Evolutionary conservation across 1,140 invertebrate species (phyloP).

Genomic region (Wasmannia auropunctata): DNA sequence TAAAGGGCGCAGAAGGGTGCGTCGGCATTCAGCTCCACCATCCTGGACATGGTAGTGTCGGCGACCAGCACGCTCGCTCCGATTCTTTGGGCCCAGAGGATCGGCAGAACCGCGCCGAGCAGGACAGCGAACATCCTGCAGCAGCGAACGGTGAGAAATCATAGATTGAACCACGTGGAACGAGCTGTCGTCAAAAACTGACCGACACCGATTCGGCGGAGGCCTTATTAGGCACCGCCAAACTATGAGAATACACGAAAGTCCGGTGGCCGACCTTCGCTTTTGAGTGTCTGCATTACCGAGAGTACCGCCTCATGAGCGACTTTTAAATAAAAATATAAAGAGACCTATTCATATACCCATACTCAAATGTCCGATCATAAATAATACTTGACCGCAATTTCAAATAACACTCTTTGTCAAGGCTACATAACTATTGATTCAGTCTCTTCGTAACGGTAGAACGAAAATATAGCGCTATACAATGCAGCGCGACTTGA

Average conservation of each 20-base stretch:
- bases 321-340: background rate
- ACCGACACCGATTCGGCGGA: constrained; percentile 22
- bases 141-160: constrained; percentile 38
- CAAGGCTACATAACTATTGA: constrained; percentile 26
- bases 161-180: background rate
- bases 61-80: constrained; percentile 86
- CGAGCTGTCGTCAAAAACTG: constrained; percentile 26
- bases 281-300: no score
- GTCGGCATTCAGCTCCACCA: constrained; percentile 87
- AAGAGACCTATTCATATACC: background rate
- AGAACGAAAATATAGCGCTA: background rate
- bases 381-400: constrained; percentile 1
- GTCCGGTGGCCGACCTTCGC: constrained; percentile 36
- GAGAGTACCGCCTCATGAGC: background rate
- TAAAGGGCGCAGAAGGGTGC: constrained; percentile 87
- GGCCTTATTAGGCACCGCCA: background rate
- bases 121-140: constrained; percentile 77
- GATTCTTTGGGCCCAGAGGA: constrained; percentile 49
- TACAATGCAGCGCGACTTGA: background rate
- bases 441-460: background rate
- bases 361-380: background rate
- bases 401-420: background rate
- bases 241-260: constrained; percentile 53
- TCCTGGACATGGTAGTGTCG: constrained; percentile 88
- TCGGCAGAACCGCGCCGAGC: constrained; percentile 44